Base-by-base conservation (phyloP, 2,888 invertebrate species). In the Scaptomyza polygonia region DNA sequence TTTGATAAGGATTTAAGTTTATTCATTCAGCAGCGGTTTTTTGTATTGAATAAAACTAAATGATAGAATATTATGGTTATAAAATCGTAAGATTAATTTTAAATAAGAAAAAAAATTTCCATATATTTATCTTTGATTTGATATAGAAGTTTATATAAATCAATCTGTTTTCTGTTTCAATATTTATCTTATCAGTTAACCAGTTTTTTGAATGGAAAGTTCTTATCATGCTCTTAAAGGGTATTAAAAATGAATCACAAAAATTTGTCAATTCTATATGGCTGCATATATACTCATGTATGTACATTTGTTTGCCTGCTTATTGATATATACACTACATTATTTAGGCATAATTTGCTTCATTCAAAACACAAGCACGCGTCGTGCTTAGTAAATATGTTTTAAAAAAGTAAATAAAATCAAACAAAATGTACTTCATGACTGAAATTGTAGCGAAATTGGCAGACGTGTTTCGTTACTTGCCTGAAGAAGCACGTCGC, bases 341-440 rank as follows among this genome's bases (percentile, higher is more conserved):
- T 55, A 42, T 62, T 66, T 70, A 67, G 65, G 57, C 77, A 80
- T 67, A 69, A 71, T 67, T 72, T 63, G 64, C 57, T 58, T 86
- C 69, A 86, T 83, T 84, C 53, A 86, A 56, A 81, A 75, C 32
- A 79, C 55, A 68, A 88, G 88, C 84, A 85, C 84, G 88, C 88
- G 72, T 57, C 76, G 47, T 39, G 44, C 67, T 78, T 74, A 69
- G 86, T 78, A 85, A 88, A 82, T 84, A 88, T n/a, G n/a, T n/a
- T 78, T 72, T 75, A 69, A 72, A 61, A 73, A 43, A 76, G 66
- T 69, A 83, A 82, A 86, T 76, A 79, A 86, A 87, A 70, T 75
- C 67, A 86, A 75, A 25, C 5, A 5, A 25, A 25, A 27, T 32
- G 12, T 29, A 21, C 18, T 47, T 42, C 29, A 49, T 42, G 65